These are phyloP conservation scores for Eupsilia transversa DNA, from an alignment of 2,888 invertebrate species.

Conservation along the genomic window DNA sequence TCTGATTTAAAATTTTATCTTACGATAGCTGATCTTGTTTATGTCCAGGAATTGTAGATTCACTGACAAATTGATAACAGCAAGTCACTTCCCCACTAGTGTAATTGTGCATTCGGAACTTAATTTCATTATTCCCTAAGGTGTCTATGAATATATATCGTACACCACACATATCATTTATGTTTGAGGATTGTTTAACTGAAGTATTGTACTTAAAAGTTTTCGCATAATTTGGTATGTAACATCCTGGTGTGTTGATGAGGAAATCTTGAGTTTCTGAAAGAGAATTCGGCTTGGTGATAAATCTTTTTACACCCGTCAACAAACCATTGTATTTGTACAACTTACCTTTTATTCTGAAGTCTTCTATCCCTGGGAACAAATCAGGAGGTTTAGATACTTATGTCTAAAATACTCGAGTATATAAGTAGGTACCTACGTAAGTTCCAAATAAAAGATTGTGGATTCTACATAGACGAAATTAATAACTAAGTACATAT, in stretches of 20 bases:
- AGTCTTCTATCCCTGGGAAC: conserved; percentile 18
- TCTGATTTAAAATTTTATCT: conserved; percentile 34
- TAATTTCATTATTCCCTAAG: conserved; percentile 62
- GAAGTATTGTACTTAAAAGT: conserved; percentile 66
- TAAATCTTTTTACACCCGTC: not conserved
- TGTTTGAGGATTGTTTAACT: conserved; percentile 40
- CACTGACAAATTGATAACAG: conserved; percentile 74
- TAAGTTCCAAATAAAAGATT: not conserved
- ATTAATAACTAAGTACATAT: not conserved
- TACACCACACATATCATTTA: conserved; percentile 66
- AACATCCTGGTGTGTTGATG: conserved; percentile 78
- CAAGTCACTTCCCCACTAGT: conserved; percentile 68
- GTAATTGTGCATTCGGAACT: conserved; percentile 69
- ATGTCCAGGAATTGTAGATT: conserved; percentile 62
- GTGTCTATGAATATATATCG: conserved; percentile 74
- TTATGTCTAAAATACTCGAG: not conserved
- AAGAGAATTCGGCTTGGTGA: conserved; percentile 10
- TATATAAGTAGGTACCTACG: not conserved
- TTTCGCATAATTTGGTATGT: conserved; percentile 78
- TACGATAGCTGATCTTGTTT: conserved; percentile 73
- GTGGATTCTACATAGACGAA: not conserved
- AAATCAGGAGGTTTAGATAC: not conserved
- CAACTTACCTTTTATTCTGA: conserved; percentile 23
- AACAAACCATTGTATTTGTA: not conserved
- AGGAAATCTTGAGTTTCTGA: conserved; percentile 63